phyloP scores from a whole-genome alignment of 2,888 invertebrate species.

The Patella ulyssiponensis region DNA sequence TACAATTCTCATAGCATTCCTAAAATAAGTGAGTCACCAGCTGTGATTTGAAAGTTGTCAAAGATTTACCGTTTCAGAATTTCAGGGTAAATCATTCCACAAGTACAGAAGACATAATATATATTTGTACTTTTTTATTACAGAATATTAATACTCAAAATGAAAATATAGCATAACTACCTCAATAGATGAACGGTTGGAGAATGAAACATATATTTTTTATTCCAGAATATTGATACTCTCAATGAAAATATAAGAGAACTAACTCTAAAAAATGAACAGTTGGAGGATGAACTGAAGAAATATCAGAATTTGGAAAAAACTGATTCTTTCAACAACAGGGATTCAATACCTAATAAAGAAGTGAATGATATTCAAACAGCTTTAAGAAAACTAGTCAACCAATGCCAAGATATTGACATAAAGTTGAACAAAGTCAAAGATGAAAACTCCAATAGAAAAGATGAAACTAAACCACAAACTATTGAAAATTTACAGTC shows the following conservation, averaged over 20 bases:
- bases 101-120: too few species aligned
- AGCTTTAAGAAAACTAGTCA: neutral
- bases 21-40: too few species aligned
- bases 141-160: neutral
- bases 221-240: neutral
- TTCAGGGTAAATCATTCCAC: too few species aligned
- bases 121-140: too few species aligned
- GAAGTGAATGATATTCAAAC: neutral
- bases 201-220: neutral
- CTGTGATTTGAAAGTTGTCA: too few species aligned
- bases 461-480: neutral
- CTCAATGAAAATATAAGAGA: neutral
- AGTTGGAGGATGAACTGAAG: neutral
- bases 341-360: neutral
- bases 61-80: too few species aligned
- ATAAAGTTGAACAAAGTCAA: slow-evolving; percentile 39
- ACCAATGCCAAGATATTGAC: slow-evolving; percentile 52
- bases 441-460: neutral
- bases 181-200: neutral
- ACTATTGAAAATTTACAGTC: neutral
- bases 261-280: neutral
- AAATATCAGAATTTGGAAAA: neutral
- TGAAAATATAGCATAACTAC: neutral
- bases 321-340: neutral
- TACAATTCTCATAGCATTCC: too few species aligned